Conservation (phyloP, 1,140 invertebrate genomes). For the Dendroctonus valens region DNA sequence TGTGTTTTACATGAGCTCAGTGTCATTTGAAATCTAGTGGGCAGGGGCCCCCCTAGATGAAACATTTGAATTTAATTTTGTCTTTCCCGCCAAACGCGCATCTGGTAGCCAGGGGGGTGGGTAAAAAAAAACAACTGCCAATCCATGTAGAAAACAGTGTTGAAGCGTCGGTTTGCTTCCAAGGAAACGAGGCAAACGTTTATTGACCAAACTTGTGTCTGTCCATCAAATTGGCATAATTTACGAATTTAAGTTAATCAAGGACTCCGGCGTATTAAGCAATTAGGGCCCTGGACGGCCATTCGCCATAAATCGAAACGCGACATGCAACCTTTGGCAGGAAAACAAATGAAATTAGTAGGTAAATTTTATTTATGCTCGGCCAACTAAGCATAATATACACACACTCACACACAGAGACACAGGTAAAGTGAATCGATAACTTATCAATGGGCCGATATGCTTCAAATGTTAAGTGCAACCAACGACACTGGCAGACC, state of each 20-base stretch:
- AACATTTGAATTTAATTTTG: no score
- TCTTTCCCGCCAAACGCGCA: no score
- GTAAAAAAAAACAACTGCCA: no score
- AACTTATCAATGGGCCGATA: conserved; percentile 5
- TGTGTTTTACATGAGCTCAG: no score
- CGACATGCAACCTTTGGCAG: conserved; percentile 21
- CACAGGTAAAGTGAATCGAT: conserved; percentile 26
- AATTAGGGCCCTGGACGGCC: conserved; percentile 18
- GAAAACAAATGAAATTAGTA: conserved; percentile 20
- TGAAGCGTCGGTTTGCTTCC: background rate
- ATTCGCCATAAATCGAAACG: conserved; percentile 1
- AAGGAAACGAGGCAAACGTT: conserved; percentile 7
- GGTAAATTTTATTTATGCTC: conserved; percentile 12
- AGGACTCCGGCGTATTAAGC: conserved; percentile 14
- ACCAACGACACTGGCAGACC: background rate
- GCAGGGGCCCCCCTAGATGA: no score
- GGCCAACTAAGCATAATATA: conserved; percentile 18
- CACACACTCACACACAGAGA: background rate
- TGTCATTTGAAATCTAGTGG: no score
- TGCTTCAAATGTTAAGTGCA: background rate
- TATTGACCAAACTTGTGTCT: conserved; percentile 28
- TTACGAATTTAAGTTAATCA: conserved; percentile 29
- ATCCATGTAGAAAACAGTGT: no score
- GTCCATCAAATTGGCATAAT: conserved; percentile 23
- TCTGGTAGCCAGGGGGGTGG: no score